Percentiles rank a stretch among this genome's conserved stretches.
Evolutionary conservation across 2,888 invertebrate genomes (phyloP).

Genomic region (Meganola albula): DNA sequence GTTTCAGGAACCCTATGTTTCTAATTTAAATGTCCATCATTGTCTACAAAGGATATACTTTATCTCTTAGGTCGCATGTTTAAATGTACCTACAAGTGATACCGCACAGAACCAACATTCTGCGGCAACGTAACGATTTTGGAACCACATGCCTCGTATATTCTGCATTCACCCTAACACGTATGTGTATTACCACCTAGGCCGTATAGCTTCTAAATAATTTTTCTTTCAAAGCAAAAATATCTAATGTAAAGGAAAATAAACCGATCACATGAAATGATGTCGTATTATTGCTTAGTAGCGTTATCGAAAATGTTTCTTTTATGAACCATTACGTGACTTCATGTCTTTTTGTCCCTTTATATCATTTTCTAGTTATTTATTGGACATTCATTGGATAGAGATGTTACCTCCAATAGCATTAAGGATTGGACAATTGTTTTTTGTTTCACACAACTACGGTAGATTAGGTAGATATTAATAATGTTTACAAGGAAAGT

Average conservation of each 20-base stretch:
- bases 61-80: no score
- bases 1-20: no score
- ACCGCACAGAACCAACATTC: no score
- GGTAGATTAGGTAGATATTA: no score
- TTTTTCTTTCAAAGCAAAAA: constrained; percentile 62
- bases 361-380: constrained; percentile 26
- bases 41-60: no score
- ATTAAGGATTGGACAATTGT: no score
- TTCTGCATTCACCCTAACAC: constrained; percentile 13
- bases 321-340: constrained; percentile 27
- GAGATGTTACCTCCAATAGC: constrained; percentile 4
- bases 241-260: constrained; percentile 64
- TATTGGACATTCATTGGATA: constrained; percentile 11
- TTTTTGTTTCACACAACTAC: no score
- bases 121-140: no score
- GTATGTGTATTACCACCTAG: constrained; percentile 63
- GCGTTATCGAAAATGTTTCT: constrained; percentile 22
- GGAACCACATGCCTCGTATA: not conserved
- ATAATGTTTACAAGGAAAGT: no score
- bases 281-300: constrained; percentile 33
- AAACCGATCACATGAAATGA: constrained; percentile 57
- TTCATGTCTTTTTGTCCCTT: constrained; percentile 18
- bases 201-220: constrained; percentile 59
- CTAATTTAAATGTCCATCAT: no score
- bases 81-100: no score